Percentiles rank a stretch among this genome's conserved stretches.
Evolutionary conservation across 2,113 vertebrate species (phyloP).

Genomic region (Erythrolamprus reginae): DNA sequence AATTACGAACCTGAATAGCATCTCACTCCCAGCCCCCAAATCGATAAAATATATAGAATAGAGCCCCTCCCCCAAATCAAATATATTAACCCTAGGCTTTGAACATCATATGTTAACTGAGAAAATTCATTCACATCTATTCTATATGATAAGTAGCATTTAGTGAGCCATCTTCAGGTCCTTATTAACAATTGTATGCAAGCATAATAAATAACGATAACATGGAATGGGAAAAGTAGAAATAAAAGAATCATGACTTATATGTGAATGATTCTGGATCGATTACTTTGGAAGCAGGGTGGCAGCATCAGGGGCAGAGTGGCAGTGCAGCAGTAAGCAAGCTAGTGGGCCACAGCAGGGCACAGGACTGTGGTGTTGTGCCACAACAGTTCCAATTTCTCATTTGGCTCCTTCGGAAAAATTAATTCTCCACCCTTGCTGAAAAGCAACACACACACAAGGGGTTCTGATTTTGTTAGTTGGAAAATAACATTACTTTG

Average conservation of each 20-base stretch:
- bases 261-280: neutral
- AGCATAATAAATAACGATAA: neutral
- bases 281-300: neutral
- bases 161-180: neutral
- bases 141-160: neutral
- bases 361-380: too few species aligned
- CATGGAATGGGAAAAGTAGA: neutral
- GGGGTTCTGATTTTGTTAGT: slow-evolving; percentile 52
- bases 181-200: neutral
- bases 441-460: neutral
- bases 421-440: too few species aligned
- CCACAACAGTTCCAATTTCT: too few species aligned
- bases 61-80: neutral
- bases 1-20: neutral
- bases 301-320: slow-evolving; percentile 13
- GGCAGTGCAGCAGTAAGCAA: too few species aligned
- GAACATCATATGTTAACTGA: neutral
- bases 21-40: neutral
- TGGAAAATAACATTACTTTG: slow-evolving; percentile 41
- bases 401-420: too few species aligned
- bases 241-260: neutral
- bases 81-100: neutral
- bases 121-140: neutral
- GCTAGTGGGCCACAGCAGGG: too few species aligned
- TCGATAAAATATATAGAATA: neutral